Evolutionary conservation across 92 coral and sea anemone genomes (phyloP).

Genomic region (Parazoanthus atlanticus): DNA sequence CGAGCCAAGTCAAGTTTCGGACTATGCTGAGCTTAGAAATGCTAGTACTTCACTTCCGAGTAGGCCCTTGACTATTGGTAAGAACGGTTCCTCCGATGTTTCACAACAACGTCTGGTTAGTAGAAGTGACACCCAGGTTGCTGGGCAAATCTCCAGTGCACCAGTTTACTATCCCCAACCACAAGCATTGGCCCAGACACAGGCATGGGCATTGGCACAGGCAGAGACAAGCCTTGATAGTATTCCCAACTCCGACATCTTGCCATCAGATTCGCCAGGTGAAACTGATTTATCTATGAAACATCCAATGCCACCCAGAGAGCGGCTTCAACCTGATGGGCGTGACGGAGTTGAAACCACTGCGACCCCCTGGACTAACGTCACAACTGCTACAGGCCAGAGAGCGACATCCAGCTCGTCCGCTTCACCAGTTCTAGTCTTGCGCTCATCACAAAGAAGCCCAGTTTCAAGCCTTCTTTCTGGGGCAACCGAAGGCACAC

Average conservation of each 20-base stretch:
- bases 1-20: slow-evolving; percentile 24
- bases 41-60: slow-evolving; percentile 55
- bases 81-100: slow-evolving; percentile 64
- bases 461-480: slow-evolving; percentile 15
- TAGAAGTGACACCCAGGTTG: slow-evolving; percentile 13
- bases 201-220: not conserved
- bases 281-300: slow-evolving; percentile 1
- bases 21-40: not conserved
- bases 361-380: slow-evolving; percentile 57
- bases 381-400: slow-evolving; percentile 23
- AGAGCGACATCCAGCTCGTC: slow-evolving; percentile 12
- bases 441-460: not conserved
- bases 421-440: slow-evolving; percentile 11
- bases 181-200: not conserved
- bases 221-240: slow-evolving; percentile 20
- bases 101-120: slow-evolving; percentile 36
- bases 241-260: not conserved
- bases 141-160: slow-evolving; percentile 3
- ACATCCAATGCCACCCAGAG: slow-evolving; percentile 75
- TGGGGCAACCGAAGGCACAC: not conserved
- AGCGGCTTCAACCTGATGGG: slow-evolving; percentile 97
- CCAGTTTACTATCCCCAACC: not conserved
- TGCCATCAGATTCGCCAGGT: not conserved
- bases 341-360: slow-evolving; percentile 91
- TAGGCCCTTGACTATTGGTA: slow-evolving; percentile 70